Conservation (phyloP, 2,888 invertebrate genomes). For the Eupithecia vulgata region DNA sequence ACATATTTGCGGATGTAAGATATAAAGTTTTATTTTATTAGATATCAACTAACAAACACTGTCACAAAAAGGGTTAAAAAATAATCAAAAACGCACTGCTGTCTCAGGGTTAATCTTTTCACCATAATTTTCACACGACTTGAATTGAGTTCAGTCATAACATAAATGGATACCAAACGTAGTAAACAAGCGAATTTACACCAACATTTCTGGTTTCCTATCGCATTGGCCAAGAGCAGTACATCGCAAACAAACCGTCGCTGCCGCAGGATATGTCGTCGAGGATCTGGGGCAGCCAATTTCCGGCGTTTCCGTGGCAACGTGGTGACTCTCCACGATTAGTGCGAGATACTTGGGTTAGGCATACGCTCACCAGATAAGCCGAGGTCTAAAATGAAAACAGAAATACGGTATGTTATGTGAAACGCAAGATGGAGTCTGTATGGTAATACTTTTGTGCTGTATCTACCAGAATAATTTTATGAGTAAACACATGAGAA, state of each 20-base stretch:
- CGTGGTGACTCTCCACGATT: slow-evolving; percentile 52
- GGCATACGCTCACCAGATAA: slow-evolving; percentile 19
- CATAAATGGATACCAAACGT: not conserved
- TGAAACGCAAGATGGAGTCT: not conserved
- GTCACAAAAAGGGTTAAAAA: too few species aligned
- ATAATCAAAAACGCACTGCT: too few species aligned
- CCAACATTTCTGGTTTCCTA: slow-evolving; percentile 11
- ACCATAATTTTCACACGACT: not conserved
- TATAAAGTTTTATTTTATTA: too few species aligned
- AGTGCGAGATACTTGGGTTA: slow-evolving; percentile 46
- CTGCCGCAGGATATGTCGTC: slow-evolving; percentile 47
- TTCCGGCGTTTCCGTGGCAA: slow-evolving; percentile 57
- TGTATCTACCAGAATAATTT: not conserved
- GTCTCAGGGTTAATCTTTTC: too few species aligned
- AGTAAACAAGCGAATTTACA: slow-evolving; percentile 5
- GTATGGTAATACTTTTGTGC: not conserved
- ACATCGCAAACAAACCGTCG: slow-evolving; percentile 46
- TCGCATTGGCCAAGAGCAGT: slow-evolving; percentile 31
- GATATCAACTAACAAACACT: too few species aligned
- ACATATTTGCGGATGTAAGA: too few species aligned
- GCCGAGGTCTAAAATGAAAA: slow-evolving; percentile 13
- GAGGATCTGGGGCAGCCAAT: slow-evolving; percentile 61
- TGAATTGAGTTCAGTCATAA: not conserved
- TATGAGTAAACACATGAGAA: not conserved
- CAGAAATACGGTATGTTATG: slow-evolving; percentile 10